Evolutionary conservation across 1,140 invertebrate genomes (phyloP), one percentile per base, ranked within the genome.

Genomic region (Matsumurasca onukii): DNA sequence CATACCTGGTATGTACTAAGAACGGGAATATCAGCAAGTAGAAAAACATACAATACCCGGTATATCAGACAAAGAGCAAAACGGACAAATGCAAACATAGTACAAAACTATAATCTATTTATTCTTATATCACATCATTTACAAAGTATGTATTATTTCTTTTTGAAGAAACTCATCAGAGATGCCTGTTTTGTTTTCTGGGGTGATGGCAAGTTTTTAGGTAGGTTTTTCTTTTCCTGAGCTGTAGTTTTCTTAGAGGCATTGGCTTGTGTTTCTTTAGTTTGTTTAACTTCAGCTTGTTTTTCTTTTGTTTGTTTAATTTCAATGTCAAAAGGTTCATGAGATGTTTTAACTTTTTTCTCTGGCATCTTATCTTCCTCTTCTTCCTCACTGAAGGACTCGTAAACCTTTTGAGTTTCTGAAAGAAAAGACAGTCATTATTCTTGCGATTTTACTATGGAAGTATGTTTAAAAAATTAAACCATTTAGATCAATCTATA

Each of bases 111-210:
- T n/a, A n/a, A n/a, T n/a, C n/a, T n/a, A n/a, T n/a, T n/a, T n/a
- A n/a, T n/a, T n/a, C n/a, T n/a, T n/a, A n/a, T n/a, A n/a, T n/a
- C n/a, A n/a, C n/a, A n/a, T n/a, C n/a, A n/a, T n/a, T n/a, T n/a
- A n/a, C 34, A 39, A 39, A 9, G 34, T 39, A 9, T 12, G 49
- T n/a, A n/a, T 59, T 59, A 59, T 27, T 59, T 59, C 24, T 29
- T 59, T 27, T 59, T 59, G 24, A 59, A 59, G 55, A 59, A 59
- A 29, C 25, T 59, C 5, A 24, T 59, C 30, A 59, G n/a, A 2
- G 55, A 59, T 13, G 55, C 22, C 30, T 59, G 55, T 59, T 59
- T 59, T 27, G 55, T 59, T 59, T 59, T 59, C 3, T 59, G 55
- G 9, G 55, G 55, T 59, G 55, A 59, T 27, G 55, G 15, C n/a